Conservation (phyloP, 1,140 invertebrate species). For the Melitaea cinxia region DNA sequence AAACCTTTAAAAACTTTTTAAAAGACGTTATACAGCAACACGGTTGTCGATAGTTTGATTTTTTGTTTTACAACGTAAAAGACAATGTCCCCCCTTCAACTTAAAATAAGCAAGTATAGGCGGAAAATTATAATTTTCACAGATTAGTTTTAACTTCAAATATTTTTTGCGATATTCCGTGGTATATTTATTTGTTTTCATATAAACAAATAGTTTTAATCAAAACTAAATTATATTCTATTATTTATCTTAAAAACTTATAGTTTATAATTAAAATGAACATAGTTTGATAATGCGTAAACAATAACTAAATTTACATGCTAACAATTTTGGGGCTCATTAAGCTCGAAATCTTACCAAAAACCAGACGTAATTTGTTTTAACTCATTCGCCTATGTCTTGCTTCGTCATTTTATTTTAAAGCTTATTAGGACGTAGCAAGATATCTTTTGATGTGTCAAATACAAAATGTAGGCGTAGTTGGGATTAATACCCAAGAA, state of each 20-base stretch:
- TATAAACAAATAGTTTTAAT: too few relatives aligned
- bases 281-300: not conserved
- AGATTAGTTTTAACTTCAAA: too few relatives aligned
- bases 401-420: not conserved
- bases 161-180: too few relatives aligned
- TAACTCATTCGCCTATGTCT: not conserved
- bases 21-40: not conserved
- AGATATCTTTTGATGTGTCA: not conserved
- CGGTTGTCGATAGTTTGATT: too few relatives aligned
- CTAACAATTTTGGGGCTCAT: too few relatives aligned
- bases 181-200: too few relatives aligned
- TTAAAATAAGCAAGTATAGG: too few relatives aligned
- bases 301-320: too few relatives aligned
- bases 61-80: too few relatives aligned
- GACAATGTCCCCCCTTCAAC: too few relatives aligned
- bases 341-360: constrained; percentile 7
- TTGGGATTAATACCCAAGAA: constrained; percentile 29
- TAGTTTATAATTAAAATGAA: not conserved
- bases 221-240: too few relatives aligned
- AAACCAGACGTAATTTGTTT: not conserved
- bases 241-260: not conserved
- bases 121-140: too few relatives aligned
- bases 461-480: constrained; percentile 12
- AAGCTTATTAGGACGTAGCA: not conserved
- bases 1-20: not conserved